phyloP scores from a whole-genome alignment of 1,140 invertebrate species.

The Popillia japonica region DNA sequence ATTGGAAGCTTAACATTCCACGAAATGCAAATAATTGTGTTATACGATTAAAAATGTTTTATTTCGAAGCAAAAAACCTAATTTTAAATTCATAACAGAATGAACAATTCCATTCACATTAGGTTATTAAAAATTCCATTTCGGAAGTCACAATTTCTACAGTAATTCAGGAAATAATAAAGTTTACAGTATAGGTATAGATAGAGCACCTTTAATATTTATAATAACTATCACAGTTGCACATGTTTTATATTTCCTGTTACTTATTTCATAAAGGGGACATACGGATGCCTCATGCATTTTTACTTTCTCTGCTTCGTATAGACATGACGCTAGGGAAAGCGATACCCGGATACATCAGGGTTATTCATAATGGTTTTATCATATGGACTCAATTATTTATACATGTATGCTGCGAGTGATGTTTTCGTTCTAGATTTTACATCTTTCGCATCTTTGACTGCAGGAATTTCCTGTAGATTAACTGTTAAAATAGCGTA shows the following conservation, averaged over 20 bases:
- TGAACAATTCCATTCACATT: neutral
- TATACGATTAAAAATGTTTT: neutral
- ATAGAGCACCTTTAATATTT: too few species aligned
- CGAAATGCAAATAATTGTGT: neutral
- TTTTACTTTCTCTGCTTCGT: slow-evolving; percentile 20
- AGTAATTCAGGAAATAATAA: too few species aligned
- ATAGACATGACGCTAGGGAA: neutral
- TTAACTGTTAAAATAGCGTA: too few species aligned
- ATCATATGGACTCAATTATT: neutral
- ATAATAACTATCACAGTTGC: neutral
- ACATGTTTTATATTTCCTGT: neutral
- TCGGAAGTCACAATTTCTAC: neutral
- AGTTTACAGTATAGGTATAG: too few species aligned
- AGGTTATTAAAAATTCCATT: neutral
- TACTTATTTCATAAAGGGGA: slow-evolving; percentile 22
- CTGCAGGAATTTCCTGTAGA: neutral
- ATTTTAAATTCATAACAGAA: too few species aligned
- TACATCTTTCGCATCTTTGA: neutral
- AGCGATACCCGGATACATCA: slow-evolving; percentile 17
- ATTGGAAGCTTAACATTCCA: neutral
- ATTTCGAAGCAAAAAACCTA: too few species aligned
- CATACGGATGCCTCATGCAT: slow-evolving; percentile 11
- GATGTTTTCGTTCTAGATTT: neutral
- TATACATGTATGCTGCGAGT: neutral
- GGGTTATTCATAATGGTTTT: slow-evolving; percentile 8